Base-by-base conservation (phyloP, 2,797 vertebrate genomes). In the Poecilia picta region DNA sequence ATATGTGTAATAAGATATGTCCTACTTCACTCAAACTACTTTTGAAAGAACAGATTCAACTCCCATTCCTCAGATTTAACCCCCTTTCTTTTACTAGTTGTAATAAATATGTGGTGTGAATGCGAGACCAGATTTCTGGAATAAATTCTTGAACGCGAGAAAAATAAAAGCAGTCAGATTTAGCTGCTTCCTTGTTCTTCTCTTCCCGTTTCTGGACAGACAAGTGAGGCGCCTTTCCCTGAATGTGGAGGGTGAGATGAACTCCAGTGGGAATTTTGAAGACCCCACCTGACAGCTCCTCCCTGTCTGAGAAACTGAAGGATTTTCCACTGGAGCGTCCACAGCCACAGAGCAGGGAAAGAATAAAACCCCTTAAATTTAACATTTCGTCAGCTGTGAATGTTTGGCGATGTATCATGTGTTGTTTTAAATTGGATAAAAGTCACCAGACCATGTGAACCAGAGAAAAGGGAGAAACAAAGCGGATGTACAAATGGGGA, bases 241-340 rank as follows among this genome's bases (percentile, higher is more conserved):
- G 46, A 76, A 92, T 92, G 93, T 91, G 91, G 79, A 85, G 89
- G 94, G 81, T 94, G 94, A 95, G 92, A 95, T 95, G 94, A 92
- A 91, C 93, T 92, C 94, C 93, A 90, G 90, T 94, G 93, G 94
- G 94, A 93, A 91, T 89, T 89, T 91, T 94, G 92, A 93, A 87
- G 94, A 95, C 92, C 94, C 94, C 91, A 95, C 94, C 92, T 95
- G 94, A 95, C 94, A 93, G 91, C 87, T 91, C 86, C 87, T 91
- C 87, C 80, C 88, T 81, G 85, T 90, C 82, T 86, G 81, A 92
- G 74, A 84, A 88, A 83, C 85, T 90, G 81, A 90, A 87, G 85
- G 89, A 83, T 81, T 91, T 87, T 62, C 87, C 83, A 85, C 82
- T 73, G 85, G 81, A 91, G 81, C 84, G 81, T 87, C 87, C 81